These are phyloP conservation scores for Clarias macrocephalus DNA, from an alignment of 2,113 vertebrate genomes.

Conservation along the genomic window DNA sequence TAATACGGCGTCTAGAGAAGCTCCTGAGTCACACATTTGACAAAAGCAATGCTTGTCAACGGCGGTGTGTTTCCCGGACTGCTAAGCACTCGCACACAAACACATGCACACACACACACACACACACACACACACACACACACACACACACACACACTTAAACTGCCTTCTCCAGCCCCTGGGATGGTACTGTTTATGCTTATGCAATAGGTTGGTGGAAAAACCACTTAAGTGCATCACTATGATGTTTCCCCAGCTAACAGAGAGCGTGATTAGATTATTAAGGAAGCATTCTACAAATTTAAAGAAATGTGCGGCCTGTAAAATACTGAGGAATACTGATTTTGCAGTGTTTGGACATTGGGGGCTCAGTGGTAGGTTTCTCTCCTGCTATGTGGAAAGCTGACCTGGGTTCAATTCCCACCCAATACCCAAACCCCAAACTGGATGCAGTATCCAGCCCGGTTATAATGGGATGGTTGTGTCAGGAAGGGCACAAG, in stretches of 20 bases:
- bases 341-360: neutral
- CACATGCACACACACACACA: neutral
- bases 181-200: slow-evolving; percentile 9
- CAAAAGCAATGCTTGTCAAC: slow-evolving; percentile 69
- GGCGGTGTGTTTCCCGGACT: slow-evolving; percentile 48
- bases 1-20: slow-evolving; percentile 64
- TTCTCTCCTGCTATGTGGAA: too few relatives aligned
- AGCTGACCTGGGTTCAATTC: too few relatives aligned
- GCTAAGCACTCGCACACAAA: slow-evolving; percentile 27
- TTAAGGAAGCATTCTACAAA: neutral
- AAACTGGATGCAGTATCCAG: too few relatives aligned
- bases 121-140: neutral
- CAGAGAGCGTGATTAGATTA: neutral
- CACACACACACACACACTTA: neutral
- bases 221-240: neutral
- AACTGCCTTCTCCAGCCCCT: neutral
- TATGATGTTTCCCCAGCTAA: neutral
- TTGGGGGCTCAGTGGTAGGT: too few relatives aligned
- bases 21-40: slow-evolving; percentile 66
- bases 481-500: too few relatives aligned
- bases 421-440: too few relatives aligned
- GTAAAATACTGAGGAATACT: neutral
- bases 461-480: too few relatives aligned
- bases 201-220: slow-evolving; percentile 13
- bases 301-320: neutral